phyloP scores from a whole-genome alignment of 2,888 invertebrate genomes.

The Liodrosophila aerea region DNA sequence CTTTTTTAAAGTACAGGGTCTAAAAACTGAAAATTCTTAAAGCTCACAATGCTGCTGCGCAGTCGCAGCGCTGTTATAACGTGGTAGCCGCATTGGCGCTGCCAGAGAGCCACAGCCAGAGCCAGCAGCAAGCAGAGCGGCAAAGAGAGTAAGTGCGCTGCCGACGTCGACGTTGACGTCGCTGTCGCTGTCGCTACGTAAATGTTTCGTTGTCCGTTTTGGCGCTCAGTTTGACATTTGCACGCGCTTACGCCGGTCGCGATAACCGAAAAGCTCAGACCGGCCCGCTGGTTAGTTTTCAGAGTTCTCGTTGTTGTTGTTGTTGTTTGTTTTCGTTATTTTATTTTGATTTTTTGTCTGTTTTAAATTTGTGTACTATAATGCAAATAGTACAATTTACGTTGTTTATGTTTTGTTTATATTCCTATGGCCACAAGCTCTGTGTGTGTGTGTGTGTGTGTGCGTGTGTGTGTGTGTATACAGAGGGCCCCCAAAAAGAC shows the following conservation, averaged over 20 bases:
- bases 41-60: conserved; percentile 49
- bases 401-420: conserved; percentile 25
- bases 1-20: no score
- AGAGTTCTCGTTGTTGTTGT: conserved; percentile 25
- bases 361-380: conserved; percentile 54
- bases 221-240: conserved; percentile 73
- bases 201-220: conserved; percentile 49
- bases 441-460: conserved; percentile 19
- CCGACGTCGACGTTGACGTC: conserved; percentile 1
- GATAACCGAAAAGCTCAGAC: conserved; percentile 36
- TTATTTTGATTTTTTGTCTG: conserved; percentile 24
- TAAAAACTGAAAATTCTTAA: no score
- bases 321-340: conserved; percentile 21
- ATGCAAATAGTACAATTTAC: conserved; percentile 53
- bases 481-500: conserved; percentile 37
- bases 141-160: conserved; percentile 1
- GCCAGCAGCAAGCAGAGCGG: not conserved
- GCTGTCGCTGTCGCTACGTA: conserved; percentile 21
- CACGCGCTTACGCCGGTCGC: conserved; percentile 72
- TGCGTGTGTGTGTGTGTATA: conserved; percentile 26
- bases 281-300: conserved; percentile 45
- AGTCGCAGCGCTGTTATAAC: conserved; percentile 30
- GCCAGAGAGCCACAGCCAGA: conserved; percentile 14
- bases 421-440: conserved; percentile 3
- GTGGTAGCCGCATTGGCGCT: conserved; percentile 35